Evolutionary conservation across 2,113 vertebrate species (phyloP), one percentile per base, ranked within the genome.

Genomic region (Rousettus leschenaultii): DNA sequence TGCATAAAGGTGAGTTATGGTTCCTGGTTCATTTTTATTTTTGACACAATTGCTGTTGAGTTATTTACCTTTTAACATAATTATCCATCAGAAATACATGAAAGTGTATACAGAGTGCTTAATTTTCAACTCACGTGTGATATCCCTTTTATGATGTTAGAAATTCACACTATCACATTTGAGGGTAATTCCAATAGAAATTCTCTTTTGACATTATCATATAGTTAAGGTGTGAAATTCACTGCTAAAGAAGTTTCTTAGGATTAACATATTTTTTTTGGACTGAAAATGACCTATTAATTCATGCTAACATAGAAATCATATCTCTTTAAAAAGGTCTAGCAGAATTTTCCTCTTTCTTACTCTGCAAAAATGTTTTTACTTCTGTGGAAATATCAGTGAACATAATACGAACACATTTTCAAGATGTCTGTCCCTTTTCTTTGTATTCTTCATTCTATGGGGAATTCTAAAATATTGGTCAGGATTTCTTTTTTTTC

Each of bases 1-100:
- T 99, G 98, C 99, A 99, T 97, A 99, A 98, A 99, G 98, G 99
- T 99, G 35, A 97, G 97, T 97, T 96, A 78, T 35, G 43, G 80
- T 77, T 91, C 45, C 28, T 82, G 40, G 12, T 94, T 97, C 28
- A 48, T 95, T 87, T 93, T 93, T 19, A 82, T 11, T 91, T 96
- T 5, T 86, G 55, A 87, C 33, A 77, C 12, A 90, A 86, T 89
- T 95, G 80, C 87, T 97, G 3, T 33, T 96, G 78, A 82, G 22
- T 95, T 94, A 55, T 94, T 97, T 83, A 89, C 66, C 59, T 96
- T 97, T 95, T 95, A 94, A 97, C 95, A 80, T 80, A 94, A 57
- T 61, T 96, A 80, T 78, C 79, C 14, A 26, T 98, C n/a, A 55
- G 78, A 94, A 93, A 95, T 78, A 92, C 10, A 57, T 82, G 94